These are phyloP conservation scores for Samia ricini DNA, from an alignment of 1,140 invertebrate genomes.

Conservation along the genomic window DNA sequence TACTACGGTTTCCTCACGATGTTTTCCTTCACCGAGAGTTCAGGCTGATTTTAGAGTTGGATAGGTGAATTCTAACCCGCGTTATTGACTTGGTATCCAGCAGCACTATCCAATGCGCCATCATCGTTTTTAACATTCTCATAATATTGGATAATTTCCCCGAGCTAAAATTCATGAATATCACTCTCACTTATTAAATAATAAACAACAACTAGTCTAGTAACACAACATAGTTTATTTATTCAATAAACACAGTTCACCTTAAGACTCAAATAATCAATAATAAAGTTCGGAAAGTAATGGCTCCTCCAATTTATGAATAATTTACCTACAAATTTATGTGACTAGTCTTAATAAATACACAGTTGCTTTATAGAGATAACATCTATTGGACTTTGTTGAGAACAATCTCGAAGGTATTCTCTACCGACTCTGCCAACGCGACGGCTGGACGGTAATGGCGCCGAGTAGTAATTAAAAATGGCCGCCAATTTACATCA, in stretches of 20 bases:
- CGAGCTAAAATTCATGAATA: neutral
- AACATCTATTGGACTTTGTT: neutral
- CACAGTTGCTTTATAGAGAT: neutral
- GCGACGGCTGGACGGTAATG: neutral
- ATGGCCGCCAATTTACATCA: constrained; percentile 47
- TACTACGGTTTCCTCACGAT: too few species aligned
- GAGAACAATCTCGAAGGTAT: constrained; percentile 4
- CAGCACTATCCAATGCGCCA: too few species aligned
- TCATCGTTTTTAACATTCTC: too few species aligned
- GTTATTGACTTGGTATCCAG: too few species aligned
- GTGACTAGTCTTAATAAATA: neutral
- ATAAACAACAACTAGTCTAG: neutral
- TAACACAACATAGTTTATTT: neutral
- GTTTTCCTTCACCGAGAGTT: too few species aligned
- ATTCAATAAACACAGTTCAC: neutral
- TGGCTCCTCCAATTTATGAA: neutral
- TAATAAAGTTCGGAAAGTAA: neutral
- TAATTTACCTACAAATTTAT: neutral
- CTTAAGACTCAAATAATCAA: neutral
- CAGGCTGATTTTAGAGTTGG: too few species aligned
- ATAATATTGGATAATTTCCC: neutral
- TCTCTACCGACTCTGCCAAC: neutral
- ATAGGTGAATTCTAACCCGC: too few species aligned
- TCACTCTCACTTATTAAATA: neutral
- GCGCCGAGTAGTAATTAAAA: constrained; percentile 56